Percentiles rank a stretch among this genome's conserved stretches.
phyloP scores from a whole-genome alignment of 35 echinoderm and acorn worm species.

The Amphiura filiformis region DNA sequence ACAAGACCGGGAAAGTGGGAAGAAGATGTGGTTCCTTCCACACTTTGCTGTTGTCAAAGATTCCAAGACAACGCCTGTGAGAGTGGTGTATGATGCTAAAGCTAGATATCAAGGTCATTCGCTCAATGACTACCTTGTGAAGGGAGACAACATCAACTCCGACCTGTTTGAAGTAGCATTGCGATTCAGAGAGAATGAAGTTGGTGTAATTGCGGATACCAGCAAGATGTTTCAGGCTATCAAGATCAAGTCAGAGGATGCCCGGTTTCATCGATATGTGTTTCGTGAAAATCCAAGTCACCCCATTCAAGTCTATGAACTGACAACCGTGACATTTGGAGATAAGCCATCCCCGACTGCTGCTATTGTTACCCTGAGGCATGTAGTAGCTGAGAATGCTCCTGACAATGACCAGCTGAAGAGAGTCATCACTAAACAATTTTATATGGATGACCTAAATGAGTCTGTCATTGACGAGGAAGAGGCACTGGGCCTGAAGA shows the following conservation, averaged over 20 bases:
- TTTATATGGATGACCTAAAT: too few species aligned
- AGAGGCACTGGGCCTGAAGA: slow-evolving; percentile 36
- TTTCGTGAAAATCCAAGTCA: slow-evolving; percentile 46
- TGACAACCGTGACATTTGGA: slow-evolving; percentile 36
- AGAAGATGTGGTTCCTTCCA: slow-evolving; percentile 58
- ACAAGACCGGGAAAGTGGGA: slow-evolving; percentile 46
- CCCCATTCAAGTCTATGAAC: slow-evolving; percentile 46
- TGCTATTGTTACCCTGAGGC: too few species aligned
- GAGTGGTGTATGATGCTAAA: slow-evolving; percentile 38
- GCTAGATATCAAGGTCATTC: slow-evolving; percentile 64
- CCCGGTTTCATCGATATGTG: slow-evolving; percentile 27
- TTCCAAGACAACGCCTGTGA: slow-evolving; percentile 5
- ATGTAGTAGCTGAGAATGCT: background rate
- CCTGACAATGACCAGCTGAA: too few species aligned
- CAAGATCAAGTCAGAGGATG: background rate
- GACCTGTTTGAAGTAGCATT: slow-evolving; percentile 61
- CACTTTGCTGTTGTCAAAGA: slow-evolving; percentile 30
- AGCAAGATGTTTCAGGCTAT: slow-evolving; percentile 30
- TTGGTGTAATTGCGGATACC: slow-evolving; percentile 5
- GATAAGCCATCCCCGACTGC: slow-evolving; percentile 62
- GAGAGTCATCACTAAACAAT: too few species aligned
- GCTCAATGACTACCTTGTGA: slow-evolving; percentile 68
- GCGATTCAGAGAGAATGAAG: slow-evolving; percentile 37
- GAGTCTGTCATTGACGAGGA: too few species aligned
- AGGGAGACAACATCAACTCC: slow-evolving; percentile 69